Conservation (phyloP, 2,888 invertebrate genomes). For the Tetramorium bicarinatum region DNA sequence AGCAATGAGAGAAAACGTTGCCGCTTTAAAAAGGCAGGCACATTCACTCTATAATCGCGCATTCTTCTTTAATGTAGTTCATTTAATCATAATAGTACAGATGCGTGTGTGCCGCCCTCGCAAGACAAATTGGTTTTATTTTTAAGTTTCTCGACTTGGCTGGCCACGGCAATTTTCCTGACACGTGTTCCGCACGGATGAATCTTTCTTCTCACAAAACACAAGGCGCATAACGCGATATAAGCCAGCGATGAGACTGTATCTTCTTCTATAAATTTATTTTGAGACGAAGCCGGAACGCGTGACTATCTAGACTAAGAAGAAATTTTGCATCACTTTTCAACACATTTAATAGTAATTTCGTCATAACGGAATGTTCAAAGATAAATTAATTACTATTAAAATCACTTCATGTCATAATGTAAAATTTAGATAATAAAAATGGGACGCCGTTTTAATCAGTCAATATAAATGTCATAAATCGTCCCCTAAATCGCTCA, state of each 20-base stretch:
- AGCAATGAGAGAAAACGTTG: constrained; percentile 43
- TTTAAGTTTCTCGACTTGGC: constrained; percentile 58
- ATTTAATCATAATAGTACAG: constrained; percentile 61
- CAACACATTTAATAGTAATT: background rate
- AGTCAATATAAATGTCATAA: background rate
- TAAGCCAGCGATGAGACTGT: background rate
- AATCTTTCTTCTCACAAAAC: constrained; percentile 15
- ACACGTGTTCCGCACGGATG: constrained; percentile 24
- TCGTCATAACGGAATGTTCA: background rate
- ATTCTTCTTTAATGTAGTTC: constrained; percentile 74
- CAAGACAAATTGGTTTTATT: constrained; percentile 63
- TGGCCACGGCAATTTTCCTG: background rate
- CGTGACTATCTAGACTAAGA: background rate
- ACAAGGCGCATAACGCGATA: constrained; percentile 9
- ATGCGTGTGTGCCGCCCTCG: constrained; percentile 46
- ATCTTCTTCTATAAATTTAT: background rate
- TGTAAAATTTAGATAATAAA: background rate
- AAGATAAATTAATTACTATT: background rate
- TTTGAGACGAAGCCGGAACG: background rate
- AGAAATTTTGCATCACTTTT: background rate
- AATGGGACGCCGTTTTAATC: background rate
- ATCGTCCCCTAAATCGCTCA: background rate
- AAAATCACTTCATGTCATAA: background rate
- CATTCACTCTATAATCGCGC: constrained; percentile 60
- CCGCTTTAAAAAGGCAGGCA: constrained; percentile 52